Base-by-base conservation (phyloP, 1,140 invertebrate species). In the Drosophila repletoides region DNA sequence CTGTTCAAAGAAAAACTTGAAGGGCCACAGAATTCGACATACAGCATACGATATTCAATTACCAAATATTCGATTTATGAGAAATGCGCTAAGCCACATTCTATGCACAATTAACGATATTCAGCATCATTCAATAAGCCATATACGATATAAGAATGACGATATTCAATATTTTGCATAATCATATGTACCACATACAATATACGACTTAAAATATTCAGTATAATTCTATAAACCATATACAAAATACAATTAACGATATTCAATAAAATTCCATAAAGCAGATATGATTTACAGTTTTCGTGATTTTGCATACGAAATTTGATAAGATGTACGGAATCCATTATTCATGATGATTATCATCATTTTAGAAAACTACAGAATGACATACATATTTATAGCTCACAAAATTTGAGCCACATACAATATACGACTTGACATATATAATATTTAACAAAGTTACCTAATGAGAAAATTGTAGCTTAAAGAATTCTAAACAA, bases 1-100 rank as follows among this genome's bases (percentile, higher is more conserved):
- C 52, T 63, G 9, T 24, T 41, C 36, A 34, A 12, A 52, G 34
- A 48, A 12, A 31, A 38, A 49, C 4, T 7, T 29, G 22, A 15
- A 15, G n/a, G 17, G 17, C 5, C 33, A 29, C 12, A 24, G 10
- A 43, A 49, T 40, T 40, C 56, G 21, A 40, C 52, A 12, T 3
- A n/a, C 12, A 4, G 1, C 5, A 3, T n/a, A 55, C 26, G 17
- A 45, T 21, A 26, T 31, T 14, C 17, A 4, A 22, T n/a, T 10
- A 36, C 34, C 6, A 3, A 1, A 36, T 15, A 36, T 36, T 15
- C 12, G 17, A 36, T 6, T 36, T 0, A 36, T n/a, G n/a, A n/a
- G n/a, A 36, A 36, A 14, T 36, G 12, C 34, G 17, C 34, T 15
- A 5, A 15, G 24, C 34, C 9, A 12, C 17, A 5, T 36, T 45